Percentiles rank a stretch among this genome's conserved stretches.
Evolutionary conservation across 1,140 invertebrate genomes (phyloP).

Genomic region (Zaprionus camerounensis): DNA sequence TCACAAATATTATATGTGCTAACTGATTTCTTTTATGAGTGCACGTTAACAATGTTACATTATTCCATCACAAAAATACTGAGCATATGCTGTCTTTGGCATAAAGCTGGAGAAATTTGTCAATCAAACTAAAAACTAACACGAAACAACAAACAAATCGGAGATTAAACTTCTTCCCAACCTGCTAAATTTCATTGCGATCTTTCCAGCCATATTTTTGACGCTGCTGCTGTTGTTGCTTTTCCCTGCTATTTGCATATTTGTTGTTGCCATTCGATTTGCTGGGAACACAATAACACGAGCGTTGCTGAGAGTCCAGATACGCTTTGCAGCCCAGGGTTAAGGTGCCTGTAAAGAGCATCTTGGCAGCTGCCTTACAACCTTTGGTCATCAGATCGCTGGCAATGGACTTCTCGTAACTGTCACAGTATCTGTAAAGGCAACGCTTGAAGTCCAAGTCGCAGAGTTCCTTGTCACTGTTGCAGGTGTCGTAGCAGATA

Average conservation of each 20-base stretch:
- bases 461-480: constrained; percentile 92
- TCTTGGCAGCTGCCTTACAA: constrained; percentile 93
- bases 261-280: constrained; percentile 44
- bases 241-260: constrained; percentile 62
- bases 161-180: background rate
- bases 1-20: background rate
- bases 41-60: background rate
- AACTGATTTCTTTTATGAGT: background rate
- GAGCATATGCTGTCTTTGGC: constrained; percentile 26
- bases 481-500: constrained; percentile 95
- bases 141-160: constrained; percentile 49
- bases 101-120: constrained; percentile 51
- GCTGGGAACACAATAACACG: constrained; percentile 88
- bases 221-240: constrained; percentile 68
- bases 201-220: constrained; percentile 82
- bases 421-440: constrained; percentile 92
- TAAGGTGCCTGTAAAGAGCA: constrained; percentile 92
- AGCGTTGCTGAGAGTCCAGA: constrained; percentile 90
- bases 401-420: constrained; percentile 86
- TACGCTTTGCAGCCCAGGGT: constrained; percentile 93
- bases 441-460: constrained; percentile 94
- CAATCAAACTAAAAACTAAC: constrained; percentile 34
- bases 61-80: constrained; percentile 49
- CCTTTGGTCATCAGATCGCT: constrained; percentile 88
- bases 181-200: constrained; percentile 72